A percentile compares a stretch with the other conserved stretches of the same genome.
Evolutionary conservation across 2,888 invertebrate genomes (phyloP).

Genomic region (Torymus tubicola): DNA sequence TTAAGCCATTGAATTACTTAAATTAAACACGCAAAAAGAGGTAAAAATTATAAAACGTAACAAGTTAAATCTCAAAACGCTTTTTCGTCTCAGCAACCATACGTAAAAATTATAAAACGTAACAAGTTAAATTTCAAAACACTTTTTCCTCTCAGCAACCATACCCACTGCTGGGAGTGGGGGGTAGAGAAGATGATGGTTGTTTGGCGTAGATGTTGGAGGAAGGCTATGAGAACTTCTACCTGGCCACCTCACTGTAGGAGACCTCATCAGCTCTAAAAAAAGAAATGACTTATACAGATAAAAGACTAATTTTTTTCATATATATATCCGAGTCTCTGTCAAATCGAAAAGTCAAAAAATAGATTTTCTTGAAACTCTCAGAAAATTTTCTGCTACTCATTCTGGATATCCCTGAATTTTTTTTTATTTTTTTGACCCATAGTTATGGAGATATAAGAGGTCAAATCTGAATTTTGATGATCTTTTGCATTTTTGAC

Average conservation of each 20-base stretch:
- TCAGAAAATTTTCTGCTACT: too few species aligned
- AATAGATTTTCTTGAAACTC: too few species aligned
- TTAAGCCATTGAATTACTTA: neutral
- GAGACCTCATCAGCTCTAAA: slow-evolving; percentile 80
- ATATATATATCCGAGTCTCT: too few species aligned
- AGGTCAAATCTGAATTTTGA: too few species aligned
- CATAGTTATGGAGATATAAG: too few species aligned
- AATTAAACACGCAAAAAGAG: neutral
- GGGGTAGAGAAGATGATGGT: slow-evolving; percentile 70
- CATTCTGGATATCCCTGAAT: too few species aligned
- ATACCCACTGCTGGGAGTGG: slow-evolving; percentile 81
- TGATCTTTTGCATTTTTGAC: too few species aligned
- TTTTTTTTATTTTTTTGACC: too few species aligned
- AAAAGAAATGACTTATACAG: slow-evolving; percentile 57
- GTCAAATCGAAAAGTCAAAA: too few species aligned
- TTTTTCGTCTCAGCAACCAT: slow-evolving; percentile 86
- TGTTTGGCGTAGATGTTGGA: slow-evolving; percentile 71
- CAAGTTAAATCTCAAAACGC: slow-evolving; percentile 80
- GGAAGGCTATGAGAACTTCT: slow-evolving; percentile 11
- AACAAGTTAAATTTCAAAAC: slow-evolving; percentile 80
- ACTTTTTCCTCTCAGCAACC: slow-evolving; percentile 85
- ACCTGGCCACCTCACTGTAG: slow-evolving; percentile 73
- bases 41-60: neutral
- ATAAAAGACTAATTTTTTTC: too few species aligned
- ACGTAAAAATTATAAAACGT: too few species aligned